Conservation (phyloP, 64 coral and sea anemone genomes). For the Pocillopora damicornis region DNA sequence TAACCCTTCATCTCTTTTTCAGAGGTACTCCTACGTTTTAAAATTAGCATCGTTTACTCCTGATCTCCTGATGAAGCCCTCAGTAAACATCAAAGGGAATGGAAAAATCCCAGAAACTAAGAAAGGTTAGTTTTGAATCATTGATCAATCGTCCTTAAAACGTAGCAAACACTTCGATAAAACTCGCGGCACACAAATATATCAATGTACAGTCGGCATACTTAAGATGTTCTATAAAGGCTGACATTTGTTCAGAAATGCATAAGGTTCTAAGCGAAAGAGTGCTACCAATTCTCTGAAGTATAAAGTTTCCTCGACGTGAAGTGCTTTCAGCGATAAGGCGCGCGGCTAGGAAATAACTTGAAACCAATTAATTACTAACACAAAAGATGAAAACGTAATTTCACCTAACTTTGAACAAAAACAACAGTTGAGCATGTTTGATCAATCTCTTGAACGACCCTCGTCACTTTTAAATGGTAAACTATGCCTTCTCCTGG, state of each 20-base stretch:
- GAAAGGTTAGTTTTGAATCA: slow-evolving; percentile 38
- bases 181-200: not conserved
- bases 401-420: not conserved
- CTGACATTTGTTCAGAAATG: not conserved
- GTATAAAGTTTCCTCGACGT: not conserved
- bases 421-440: not conserved
- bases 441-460: not conserved
- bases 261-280: not conserved
- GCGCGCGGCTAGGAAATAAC: not conserved
- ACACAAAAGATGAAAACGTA: no score
- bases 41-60: slow-evolving; percentile 13
- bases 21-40: slow-evolving; percentile 36
- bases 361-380: no score
- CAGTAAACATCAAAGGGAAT: slow-evolving; percentile 26
- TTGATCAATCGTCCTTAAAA: not conserved
- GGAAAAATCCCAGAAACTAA: slow-evolving; percentile 44
- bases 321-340: not conserved
- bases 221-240: not conserved
- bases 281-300: not conserved
- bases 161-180: not conserved
- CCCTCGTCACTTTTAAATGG: no score
- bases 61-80: slow-evolving; percentile 44
- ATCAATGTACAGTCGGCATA: not conserved
- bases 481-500: no score
- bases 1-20: not conserved